Percentiles rank a stretch among this genome's conserved stretches.
Conservation (phyloP, 2,797 vertebrate genomes). For the Argyrosomus regius region DNA sequence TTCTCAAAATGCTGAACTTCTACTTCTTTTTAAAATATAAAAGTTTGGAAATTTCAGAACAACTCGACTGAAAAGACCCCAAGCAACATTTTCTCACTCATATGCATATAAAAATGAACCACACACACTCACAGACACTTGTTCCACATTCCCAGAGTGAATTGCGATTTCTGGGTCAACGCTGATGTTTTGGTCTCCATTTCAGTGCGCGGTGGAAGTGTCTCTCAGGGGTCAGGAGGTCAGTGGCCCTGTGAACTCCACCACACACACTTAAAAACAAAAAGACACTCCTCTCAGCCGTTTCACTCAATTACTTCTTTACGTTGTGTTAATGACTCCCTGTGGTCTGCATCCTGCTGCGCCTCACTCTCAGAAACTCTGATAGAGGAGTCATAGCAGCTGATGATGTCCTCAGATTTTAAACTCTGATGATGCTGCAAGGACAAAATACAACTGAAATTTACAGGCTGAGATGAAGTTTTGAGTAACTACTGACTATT, state of each 20-base stretch:
- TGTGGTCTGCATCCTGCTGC: slow-evolving; percentile 28
- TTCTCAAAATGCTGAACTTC: not conserved
- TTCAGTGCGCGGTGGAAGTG: slow-evolving; percentile 53
- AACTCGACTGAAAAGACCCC: too few relatives aligned
- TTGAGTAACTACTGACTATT: too few relatives aligned
- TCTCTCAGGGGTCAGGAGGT: slow-evolving; percentile 60
- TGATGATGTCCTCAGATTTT: not conserved
- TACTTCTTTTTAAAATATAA: not conserved
- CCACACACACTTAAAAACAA: slow-evolving; percentile 48
- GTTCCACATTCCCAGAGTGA: slow-evolving; percentile 57
- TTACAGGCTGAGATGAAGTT: not conserved
- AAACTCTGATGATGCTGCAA: not conserved
- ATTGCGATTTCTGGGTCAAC: slow-evolving; percentile 76
- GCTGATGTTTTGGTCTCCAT: slow-evolving; percentile 68
- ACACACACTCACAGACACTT: slow-evolving; percentile 25
- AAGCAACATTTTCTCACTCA: not conserved
- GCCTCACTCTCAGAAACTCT: not conserved
- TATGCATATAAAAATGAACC: not conserved
- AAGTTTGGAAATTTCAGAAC: not conserved
- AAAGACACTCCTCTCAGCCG: slow-evolving; percentile 38
- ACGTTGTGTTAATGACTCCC: slow-evolving; percentile 53
- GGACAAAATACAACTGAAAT: not conserved
- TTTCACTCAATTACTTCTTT: slow-evolving; percentile 54
- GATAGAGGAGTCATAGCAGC: not conserved
- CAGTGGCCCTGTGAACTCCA: slow-evolving; percentile 36